Evolutionary conservation across 2,113 vertebrate genomes (phyloP).

Genomic region (Platichthys stellatus): DNA sequence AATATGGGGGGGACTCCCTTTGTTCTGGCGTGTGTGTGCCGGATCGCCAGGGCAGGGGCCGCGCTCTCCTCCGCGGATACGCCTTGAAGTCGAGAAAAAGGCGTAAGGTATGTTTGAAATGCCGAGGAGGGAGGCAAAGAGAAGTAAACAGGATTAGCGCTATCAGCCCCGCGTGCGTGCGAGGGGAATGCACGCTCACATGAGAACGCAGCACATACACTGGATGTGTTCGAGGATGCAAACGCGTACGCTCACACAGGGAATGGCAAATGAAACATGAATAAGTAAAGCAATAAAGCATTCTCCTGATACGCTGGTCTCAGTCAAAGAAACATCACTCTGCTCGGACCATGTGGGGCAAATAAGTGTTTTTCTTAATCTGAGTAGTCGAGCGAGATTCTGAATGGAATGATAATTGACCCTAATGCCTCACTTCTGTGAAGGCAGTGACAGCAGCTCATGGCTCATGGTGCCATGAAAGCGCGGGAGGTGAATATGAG

Average conservation of each 20-base stretch:
- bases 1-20: conserved; percentile 68
- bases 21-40: conserved; percentile 60
- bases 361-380: conserved; percentile 67
- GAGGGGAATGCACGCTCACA: conserved; percentile 50
- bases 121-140: conserved; percentile 49
- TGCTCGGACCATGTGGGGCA: conserved; percentile 31
- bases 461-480: conserved; percentile 52
- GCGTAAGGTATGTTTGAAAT: conserved; percentile 68
- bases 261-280: conserved; percentile 79
- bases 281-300: conserved; percentile 78
- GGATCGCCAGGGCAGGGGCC: conserved; percentile 53
- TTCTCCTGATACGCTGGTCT: conserved; percentile 51
- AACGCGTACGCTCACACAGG: conserved; percentile 35
- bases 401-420: conserved; percentile 72
- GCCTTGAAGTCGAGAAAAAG: conserved; percentile 71
- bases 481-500: conserved; percentile 47
- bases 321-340: conserved; percentile 62
- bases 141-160: conserved; percentile 82
- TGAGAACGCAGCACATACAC: conserved; percentile 3
- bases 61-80: conserved; percentile 32
- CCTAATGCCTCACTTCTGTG: conserved; percentile 55
- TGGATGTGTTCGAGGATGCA: conserved; percentile 42
- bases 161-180: conserved; percentile 71
- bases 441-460: conserved; percentile 51
- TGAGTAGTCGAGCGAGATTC: conserved; percentile 48